Conservation (phyloP, 2,797 vertebrate genomes). For the Psittacula echo region DNA sequence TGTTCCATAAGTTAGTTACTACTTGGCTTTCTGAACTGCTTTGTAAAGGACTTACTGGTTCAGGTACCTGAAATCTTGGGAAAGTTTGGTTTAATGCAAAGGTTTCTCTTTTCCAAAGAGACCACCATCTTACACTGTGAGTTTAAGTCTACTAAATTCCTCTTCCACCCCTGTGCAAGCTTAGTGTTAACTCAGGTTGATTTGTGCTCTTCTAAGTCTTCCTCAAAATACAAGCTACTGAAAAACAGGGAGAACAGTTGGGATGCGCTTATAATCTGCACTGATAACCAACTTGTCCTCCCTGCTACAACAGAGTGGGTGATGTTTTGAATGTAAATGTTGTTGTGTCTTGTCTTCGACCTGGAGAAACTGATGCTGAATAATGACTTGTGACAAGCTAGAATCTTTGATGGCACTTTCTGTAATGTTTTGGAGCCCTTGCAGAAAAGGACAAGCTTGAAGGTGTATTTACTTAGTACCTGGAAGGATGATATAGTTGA, state of each 20-base stretch:
- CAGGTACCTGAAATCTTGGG: not conserved
- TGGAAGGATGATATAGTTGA: not conserved
- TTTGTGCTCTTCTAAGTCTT: constrained; percentile 7
- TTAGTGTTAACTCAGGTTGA: not conserved
- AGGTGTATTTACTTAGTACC: not conserved
- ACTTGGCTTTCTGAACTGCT: not conserved
- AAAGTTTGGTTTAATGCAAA: not conserved
- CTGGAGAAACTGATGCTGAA: not conserved
- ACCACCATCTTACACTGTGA: not conserved
- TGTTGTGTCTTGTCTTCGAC: not conserved
- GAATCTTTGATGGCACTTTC: not conserved
- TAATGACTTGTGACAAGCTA: not conserved
- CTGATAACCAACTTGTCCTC: not conserved
- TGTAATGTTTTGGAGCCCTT: not conserved
- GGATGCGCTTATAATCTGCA: not conserved
- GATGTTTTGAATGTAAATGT: not conserved
- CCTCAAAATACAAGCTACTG: not conserved
- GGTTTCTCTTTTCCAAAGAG: not conserved
- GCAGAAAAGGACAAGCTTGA: not conserved
- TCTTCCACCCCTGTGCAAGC: not conserved
- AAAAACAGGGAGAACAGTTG: not conserved
- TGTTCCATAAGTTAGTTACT: not conserved
- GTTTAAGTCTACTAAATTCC: not conserved
- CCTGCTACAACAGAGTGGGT: not conserved
- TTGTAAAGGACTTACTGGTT: not conserved